These are phyloP conservation scores for Scaptomyza hsui DNA, from an alignment of 1,140 invertebrate genomes.

Conservation along the genomic window DNA sequence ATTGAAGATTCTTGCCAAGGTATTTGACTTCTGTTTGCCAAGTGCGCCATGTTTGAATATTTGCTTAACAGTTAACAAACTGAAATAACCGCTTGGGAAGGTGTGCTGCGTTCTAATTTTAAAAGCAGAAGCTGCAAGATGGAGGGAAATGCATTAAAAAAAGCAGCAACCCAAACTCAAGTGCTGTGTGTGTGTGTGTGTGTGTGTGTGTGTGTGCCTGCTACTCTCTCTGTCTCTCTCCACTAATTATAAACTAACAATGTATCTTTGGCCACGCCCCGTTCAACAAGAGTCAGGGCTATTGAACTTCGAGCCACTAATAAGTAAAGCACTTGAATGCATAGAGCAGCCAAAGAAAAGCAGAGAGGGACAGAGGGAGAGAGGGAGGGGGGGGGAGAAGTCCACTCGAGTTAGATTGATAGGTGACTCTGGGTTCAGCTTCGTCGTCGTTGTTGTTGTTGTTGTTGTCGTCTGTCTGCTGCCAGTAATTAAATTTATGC, in stretches of 20 bases:
- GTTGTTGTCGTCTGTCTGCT: constrained; percentile 53
- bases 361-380: constrained; percentile 26
- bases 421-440: constrained; percentile 76
- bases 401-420: constrained; percentile 81
- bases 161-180: constrained; percentile 49
- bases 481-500: constrained; percentile 81
- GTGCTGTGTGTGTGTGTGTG: constrained; percentile 18
- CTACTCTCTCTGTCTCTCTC: constrained; percentile 9
- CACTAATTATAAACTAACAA: constrained; percentile 78
- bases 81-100: constrained; percentile 17
- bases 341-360: constrained; percentile 64
- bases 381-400: constrained; percentile 45
- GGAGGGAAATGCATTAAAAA: constrained; percentile 49
- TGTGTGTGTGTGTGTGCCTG: constrained; percentile 1
- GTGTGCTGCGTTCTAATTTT: constrained; percentile 49
- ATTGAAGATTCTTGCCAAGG: not conserved
- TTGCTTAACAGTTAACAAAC: constrained; percentile 41
- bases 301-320: constrained; percentile 77
- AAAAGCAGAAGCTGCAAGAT: constrained; percentile 21
- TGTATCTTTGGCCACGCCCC: constrained; percentile 56
- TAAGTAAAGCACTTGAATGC: constrained; percentile 78
- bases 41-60: constrained; percentile 31
- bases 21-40: constrained; percentile 16
- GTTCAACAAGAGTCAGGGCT: constrained; percentile 50
- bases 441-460: not conserved